Evolutionary conservation across 2,113 vertebrate genomes (phyloP), one percentile per base, ranked within the genome.

Genomic region (Cisticola juncidis): DNA sequence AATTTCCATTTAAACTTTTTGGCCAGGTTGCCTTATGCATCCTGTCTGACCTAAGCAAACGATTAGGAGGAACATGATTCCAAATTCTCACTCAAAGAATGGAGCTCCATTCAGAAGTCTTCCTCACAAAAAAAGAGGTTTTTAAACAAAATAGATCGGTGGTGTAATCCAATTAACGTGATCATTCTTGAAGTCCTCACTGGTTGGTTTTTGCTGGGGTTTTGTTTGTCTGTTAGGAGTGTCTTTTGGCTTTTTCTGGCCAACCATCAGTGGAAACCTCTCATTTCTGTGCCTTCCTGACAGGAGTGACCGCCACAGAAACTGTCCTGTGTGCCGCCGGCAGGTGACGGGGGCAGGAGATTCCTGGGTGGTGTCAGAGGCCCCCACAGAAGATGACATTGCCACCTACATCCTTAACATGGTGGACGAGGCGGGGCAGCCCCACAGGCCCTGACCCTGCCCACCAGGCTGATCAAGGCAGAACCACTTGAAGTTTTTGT

Each of bases 321-420:
- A 99, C 97, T 99, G 99, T 82, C 99, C 99, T 3, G 98, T 99
- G 82, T 99, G 99, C 81, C 99, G 99, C 60, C 97, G 99, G 61
- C 99, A 99, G 47, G 99, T 99, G 95, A 99, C 98, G 1, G 99
- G 98, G 70, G 98, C 98, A 78, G 99, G 98, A 60, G 99, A 99
- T 31, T 99, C 99, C 11, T 99, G 99, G 99, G 99, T 99, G 40
- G 99, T 99, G 80, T 99, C 99, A 24, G 99, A 99, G 40, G 99
- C 99, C 26, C 99, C 99, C 58, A 99, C 99, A 14, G 99, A 99
- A 96, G 98, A 99, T 42, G 99, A 99, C 86, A 96, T 99, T 21
- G 99, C 99, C 33, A 98, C 98, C 81, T 99, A 99, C 57, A 99
- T 99, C 94, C 99, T 99, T 57, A 99, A 99, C 97, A 97, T 99